Base-by-base conservation (phyloP, 1,140 invertebrate genomes). In the Drosophila repletoides region DNA sequence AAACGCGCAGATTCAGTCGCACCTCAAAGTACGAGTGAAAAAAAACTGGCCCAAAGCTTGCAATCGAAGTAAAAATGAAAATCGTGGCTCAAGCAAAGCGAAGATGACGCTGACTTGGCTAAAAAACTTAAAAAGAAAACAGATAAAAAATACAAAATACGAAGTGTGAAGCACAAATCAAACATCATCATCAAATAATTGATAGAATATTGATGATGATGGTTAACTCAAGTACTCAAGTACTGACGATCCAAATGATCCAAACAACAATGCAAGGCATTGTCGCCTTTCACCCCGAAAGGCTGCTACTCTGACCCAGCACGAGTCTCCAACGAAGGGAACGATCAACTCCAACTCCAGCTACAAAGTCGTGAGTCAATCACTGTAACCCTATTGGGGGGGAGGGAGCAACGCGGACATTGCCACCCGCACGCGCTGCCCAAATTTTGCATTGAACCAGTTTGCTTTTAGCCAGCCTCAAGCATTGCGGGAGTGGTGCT, bases 121-220 rank as follows among this genome's bases (percentile, higher is more conserved):
- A 28, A 45, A 64, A 60, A 46, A 22, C 21, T n/a, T n/a, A 40
- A 74, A 69, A 22, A 29, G 28, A 48, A 36, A 26, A 56, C 24
- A 15, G 9, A 61, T 41, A 49, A 14, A 14, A 36, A 67, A 59
- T 10, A 21, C 17, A 22, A 28, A 53, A 69, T 33, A 73, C 53
- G 26, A 55, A 68, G 77, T 83, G 76, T 60, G 72, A 76, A 70
- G 77, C 58, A 63, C 68, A 81, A 83, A 83, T 69, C 72, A 76
- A 76, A 72, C 58, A 72, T 56, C 63, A 76, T 69, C 58, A 72
- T 56, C 63, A 69, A 77, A 83, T 69, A 72, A 79, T 84, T 84
- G 74, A 77, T 83, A 83, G 77, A 83, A 83, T 83, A 77, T 73
- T 70, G 63, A 69, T 48, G 75, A 64, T 63, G 65, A 67, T 31